Evolutionary conservation across 2,888 invertebrate genomes (phyloP), one percentile per base, ranked within the genome.

Genomic region (Leptinotarsa haldemani): DNA sequence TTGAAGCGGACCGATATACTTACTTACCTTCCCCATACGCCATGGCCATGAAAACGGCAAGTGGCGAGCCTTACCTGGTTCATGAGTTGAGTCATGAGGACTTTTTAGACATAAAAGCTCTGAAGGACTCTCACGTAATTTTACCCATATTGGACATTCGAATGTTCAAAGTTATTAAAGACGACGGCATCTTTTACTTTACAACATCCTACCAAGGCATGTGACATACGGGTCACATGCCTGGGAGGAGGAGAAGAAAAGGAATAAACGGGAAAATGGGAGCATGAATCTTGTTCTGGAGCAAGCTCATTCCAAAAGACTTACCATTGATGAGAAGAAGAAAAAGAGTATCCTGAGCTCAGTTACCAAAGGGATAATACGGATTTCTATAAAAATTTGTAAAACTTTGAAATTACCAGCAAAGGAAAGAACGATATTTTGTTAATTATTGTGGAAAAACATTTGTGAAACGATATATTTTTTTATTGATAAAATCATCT

Each of bases 71-170:
- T 47, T 56, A 68, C 56, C 40, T 56, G 30, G 68, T 68, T 56
- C 68, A 68, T 68, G 68, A 68, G 68, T 68, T 68, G 68, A 53
- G 68, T 56, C 68, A 68, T 68, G 46, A 68, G 25, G 53, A 68
- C 4, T 56, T 68, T 68, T 56, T 68, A 40, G 65, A 68, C 56
- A 56, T 68, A 68, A 53, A 68, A 68, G 46, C 56, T 68, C 46
- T 68, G 53, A 25, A 30, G 68, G n/a, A 67, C 25, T 52, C 22
- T 30, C 22, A 48, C n/a, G 52, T 68, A 25, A 56, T 68, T 68
- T 40, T 68, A 68, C 52, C 68, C 15, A 40, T 68, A 7, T 25
- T 18, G 18, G 68, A 56, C 16, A 56, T 68, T 46, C 3, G 22
- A 22, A 22, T 22, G 22, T 22, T 22, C 3, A 3, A 22, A 22